A percentile compares a stretch with the other conserved stretches of the same genome.
Conservation (phyloP, 1,140 invertebrate species). For the Tachypleus tridentatus region DNA sequence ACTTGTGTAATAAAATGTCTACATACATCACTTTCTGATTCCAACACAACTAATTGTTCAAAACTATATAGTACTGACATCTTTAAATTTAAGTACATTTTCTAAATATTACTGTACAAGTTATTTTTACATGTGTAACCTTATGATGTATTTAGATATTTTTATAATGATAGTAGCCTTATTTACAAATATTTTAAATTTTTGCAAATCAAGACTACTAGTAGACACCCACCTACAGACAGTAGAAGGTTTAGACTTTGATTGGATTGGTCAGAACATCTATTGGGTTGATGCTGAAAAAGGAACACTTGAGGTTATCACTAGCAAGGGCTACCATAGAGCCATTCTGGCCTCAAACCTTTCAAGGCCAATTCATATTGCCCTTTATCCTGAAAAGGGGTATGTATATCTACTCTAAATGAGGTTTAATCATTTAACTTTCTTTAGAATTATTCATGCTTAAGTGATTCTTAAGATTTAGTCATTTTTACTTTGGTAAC, state of each 20-base stretch:
- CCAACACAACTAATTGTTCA: not conserved
- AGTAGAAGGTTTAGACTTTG: conserved; percentile 34
- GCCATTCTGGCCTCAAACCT: conserved; percentile 20
- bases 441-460: not conserved
- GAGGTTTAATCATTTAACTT: not conserved
- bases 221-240: conserved; percentile 11
- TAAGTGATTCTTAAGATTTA: not conserved
- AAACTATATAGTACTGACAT: not conserved
- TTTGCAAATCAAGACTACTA: not conserved
- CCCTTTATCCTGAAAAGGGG: conserved; percentile 13
- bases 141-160: not conserved
- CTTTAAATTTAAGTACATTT: not conserved
- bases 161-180: not conserved
- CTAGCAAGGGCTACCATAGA: conserved; percentile 32
- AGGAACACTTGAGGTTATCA: conserved; percentile 32
- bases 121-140: not conserved
- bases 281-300: conserved; percentile 37
- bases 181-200: not conserved
- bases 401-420: conserved; percentile 6
- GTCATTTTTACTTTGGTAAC: not conserved
- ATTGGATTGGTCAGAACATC: conserved; percentile 38
- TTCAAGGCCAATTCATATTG: conserved; percentile 18
- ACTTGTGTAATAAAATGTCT: no score
- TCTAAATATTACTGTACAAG: not conserved
- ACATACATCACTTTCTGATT: not conserved